Base-by-base conservation (phyloP, 2,113 vertebrate genomes). In the Trichomycterus rosablanca region DNA sequence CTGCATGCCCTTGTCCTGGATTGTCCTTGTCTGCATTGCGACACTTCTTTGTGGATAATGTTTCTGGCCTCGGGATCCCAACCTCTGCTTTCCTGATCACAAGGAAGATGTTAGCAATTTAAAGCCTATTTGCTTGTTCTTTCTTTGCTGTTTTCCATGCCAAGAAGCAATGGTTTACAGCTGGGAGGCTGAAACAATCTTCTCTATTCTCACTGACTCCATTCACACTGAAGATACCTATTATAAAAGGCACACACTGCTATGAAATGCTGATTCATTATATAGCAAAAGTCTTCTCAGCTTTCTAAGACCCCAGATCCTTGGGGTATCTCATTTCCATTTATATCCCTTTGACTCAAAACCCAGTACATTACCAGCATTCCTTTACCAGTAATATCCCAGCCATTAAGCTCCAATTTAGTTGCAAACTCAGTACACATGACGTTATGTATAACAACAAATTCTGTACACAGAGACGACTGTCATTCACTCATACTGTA, bases 21-120 rank as follows among this genome's bases (percentile, higher is more conserved):
- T 2, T 24, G 20, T 54, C 16, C 20, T 49, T 40, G 37, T 8
- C 30, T 22, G 24, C 48, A 54, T 7, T 14, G 51, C 4, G 4
- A 22, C 19, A 14, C 18, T 22, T n/a, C n/a, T n/a, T 23, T 42
- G 46, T 42, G 48, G 18, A 51, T 62, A 48, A 32, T 55, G 50
- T 55, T 49, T 54, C 42, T 54, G 18, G 22, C 19, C 56, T 43
- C 56, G 23, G 45, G 45, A 55, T 30, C 8, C 24, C 23, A 62
- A 55, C 42, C 52, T 54, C 42, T 61, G 24, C 42, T 68, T 42
- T 59, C 49, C 42, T 48, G 12, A 54, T 24, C 24, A 40, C 22
- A 52, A 46, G 43, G 37, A 59, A 59, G 55, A 52, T 52, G 45
- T 51, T 34, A 66, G 48, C 57, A 68, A 54, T 61, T 60, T 60